Base-by-base conservation (phyloP, 2,888 invertebrate species). In the Epirrita christyi region DNA sequence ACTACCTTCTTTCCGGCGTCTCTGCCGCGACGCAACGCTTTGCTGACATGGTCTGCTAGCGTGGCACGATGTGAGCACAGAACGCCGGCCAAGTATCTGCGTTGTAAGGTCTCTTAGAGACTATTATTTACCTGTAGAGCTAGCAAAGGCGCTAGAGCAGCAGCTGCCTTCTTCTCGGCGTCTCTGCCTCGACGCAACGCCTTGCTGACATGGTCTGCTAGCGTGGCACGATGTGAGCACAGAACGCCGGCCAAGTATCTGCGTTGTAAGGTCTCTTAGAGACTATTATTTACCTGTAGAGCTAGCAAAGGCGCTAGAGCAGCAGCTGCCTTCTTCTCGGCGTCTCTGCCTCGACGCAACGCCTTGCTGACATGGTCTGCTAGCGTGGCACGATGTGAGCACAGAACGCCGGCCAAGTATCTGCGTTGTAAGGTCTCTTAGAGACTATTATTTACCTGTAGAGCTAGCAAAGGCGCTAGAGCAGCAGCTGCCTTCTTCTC, bases 401-500 rank as follows among this genome's bases (percentile, higher is more conserved):
- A 92, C 21, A 98, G 93, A 79, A 97, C 95, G 36, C 95, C 95
- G 2, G 95, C 96, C 68, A 97, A 92, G 74, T 95, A 96, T 68
- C 97, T 96, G 70, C 96, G 94, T 75, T 96, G 94, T 52, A 98
- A 93, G 7, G 96, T 95, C 64, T 94, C 95, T 38, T 94, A 94
- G 9, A 32, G 3, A 11, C 5, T 4, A 46, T 7, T 37, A 52
- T 7, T 38, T 59, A 98, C 93, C 87, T 98, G 98, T 6, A 98
- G 90, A 60, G 97, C 96, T 0, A 98, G 83, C 15, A 98, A 82
- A 0, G 96, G 95, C 0, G 96, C 95, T 42, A 98, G 85, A 47
- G 95, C 94, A 0, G 98, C 97, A 0, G 98, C 98, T 11, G 95
- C 94, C 0, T 94, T 94, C 76, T 96, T 96, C 85, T 99, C 99